Evolutionary conservation across 2,797 vertebrate genomes (phyloP).

Genomic region (Carcharodon carcharias): DNA sequence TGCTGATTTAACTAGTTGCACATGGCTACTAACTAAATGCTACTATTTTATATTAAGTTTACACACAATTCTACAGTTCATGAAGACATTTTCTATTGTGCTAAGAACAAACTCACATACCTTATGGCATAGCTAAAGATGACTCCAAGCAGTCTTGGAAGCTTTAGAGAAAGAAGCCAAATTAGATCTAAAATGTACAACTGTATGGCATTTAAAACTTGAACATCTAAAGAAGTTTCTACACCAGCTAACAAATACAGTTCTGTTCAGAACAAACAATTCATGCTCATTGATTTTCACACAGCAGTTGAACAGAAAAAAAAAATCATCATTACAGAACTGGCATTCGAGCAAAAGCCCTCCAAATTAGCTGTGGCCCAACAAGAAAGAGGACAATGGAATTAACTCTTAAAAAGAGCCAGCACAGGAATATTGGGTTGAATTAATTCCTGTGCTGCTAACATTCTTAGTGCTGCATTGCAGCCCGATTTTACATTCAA

Average conservation of each 20-base stretch:
- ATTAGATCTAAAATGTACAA: not conserved
- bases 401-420: not conserved
- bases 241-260: not conserved
- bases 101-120: not conserved
- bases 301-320: constrained; percentile 35
- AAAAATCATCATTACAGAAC: constrained; percentile 31
- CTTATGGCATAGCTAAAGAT: not conserved
- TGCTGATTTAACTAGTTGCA: not conserved
- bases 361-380: not conserved
- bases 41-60: not conserved
- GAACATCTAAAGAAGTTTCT: too few species aligned
- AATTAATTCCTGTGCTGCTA: not conserved
- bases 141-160: not conserved
- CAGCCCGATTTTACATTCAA: not conserved
- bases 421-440: not conserved
- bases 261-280: not conserved
- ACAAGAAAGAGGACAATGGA: not conserved
- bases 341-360: not conserved
- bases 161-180: not conserved
- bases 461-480: not conserved
- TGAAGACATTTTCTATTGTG: not conserved
- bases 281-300: constrained; percentile 21
- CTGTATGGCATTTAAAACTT: not conserved
- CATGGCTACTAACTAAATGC: not conserved
- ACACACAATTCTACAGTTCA: not conserved